These are phyloP conservation scores for Sparus aurata DNA, from an alignment of 2,797 vertebrate genomes.

Conservation along the genomic window DNA sequence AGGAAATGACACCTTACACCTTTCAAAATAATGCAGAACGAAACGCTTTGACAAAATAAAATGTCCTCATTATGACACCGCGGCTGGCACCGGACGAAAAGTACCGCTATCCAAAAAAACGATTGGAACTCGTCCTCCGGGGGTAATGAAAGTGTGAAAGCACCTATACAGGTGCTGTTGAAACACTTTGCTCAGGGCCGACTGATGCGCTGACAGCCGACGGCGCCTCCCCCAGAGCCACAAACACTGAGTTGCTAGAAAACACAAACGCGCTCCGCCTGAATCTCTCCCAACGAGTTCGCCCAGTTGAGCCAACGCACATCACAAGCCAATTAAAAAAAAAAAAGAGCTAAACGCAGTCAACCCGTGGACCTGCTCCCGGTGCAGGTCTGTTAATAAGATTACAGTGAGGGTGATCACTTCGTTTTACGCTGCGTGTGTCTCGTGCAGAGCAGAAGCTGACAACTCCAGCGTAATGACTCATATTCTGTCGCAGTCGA, in stretches of 20 bases:
- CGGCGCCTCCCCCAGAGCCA: not conserved
- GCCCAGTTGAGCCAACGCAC: not conserved
- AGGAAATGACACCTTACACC: not conserved
- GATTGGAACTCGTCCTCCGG: not conserved
- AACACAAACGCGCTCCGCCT: not conserved
- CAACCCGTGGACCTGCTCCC: conserved; percentile 1
- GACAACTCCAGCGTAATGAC: conserved; percentile 31
- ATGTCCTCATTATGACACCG: not conserved
- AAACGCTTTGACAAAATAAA: not conserved
- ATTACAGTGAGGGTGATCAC: conserved; percentile 30
- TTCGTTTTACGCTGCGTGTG: not conserved
- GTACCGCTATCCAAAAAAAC: not conserved
- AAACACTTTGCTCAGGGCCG: not conserved
- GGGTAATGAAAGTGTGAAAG: not conserved
- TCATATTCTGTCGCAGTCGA: conserved; percentile 31
- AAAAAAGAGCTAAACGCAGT: not conserved
- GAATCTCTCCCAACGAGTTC: not conserved
- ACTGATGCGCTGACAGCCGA: not conserved
- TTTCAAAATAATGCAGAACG: not conserved
- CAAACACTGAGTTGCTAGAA: not conserved
- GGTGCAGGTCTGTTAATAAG: conserved; percentile 23
- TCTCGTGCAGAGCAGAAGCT: conserved; percentile 4
- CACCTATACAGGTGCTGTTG: not conserved
- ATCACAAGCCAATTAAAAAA: not conserved
- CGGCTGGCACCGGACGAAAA: not conserved